Conservation (phyloP, 2,797 vertebrate species). For the Pangasius sanitwongsei region DNA sequence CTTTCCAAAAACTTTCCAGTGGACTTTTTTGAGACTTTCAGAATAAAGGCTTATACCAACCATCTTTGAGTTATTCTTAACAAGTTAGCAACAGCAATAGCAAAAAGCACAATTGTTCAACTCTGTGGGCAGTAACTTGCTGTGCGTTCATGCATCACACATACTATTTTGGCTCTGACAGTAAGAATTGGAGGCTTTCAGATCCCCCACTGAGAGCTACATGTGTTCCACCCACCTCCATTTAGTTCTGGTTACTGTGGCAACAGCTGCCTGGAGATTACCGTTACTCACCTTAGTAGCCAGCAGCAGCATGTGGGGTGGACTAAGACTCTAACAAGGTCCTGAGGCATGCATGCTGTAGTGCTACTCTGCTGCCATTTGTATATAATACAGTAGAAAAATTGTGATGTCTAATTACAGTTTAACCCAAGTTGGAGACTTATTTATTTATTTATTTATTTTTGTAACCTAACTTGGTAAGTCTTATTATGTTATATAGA, state of each 20-base stretch:
- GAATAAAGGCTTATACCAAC: neutral
- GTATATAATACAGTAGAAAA: neutral
- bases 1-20: neutral
- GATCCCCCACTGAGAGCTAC: conserved; percentile 34
- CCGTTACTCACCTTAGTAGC: conserved; percentile 51
- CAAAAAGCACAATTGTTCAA: conserved; percentile 14
- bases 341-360: neutral
- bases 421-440: neutral
- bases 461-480: neutral
- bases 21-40: neutral
- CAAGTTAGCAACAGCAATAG: neutral
- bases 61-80: conserved; percentile 12
- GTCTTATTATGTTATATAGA: neutral
- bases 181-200: conserved; percentile 59
- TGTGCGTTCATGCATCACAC: conserved; percentile 25
- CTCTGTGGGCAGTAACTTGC: conserved; percentile 11
- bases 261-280: conserved; percentile 64
- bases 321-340: neutral
- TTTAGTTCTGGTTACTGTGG: conserved; percentile 61
- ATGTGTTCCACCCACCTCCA: conserved; percentile 56
- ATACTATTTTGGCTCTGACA: conserved; percentile 10
- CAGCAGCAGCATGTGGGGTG: neutral
- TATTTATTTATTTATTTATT: neutral
- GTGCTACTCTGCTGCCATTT: neutral
- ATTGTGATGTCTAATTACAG: neutral